A percentile compares a stretch with the other conserved stretches of the same genome.
phyloP scores from a whole-genome alignment of 2,113 vertebrate genomes.

The Onychorhynchus coronatus region DNA sequence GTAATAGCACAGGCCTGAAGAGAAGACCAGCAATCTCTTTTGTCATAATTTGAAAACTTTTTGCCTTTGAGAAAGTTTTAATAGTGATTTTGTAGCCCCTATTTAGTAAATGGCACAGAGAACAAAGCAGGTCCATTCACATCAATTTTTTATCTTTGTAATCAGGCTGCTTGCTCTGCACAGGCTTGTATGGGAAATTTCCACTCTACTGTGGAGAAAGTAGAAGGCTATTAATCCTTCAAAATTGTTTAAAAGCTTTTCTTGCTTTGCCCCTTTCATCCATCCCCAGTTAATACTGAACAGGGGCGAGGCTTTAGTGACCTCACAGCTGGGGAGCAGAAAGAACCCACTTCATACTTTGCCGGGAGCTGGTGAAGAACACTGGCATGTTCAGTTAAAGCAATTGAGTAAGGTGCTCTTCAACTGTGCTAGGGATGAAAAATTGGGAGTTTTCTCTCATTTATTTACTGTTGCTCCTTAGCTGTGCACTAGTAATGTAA shows the following conservation, averaged over 20 bases:
- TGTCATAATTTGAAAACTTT: slow-evolving; percentile 5
- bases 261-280: not conserved
- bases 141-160: not conserved
- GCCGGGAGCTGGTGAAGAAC: not conserved
- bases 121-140: not conserved
- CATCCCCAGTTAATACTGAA: not conserved
- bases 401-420: not conserved
- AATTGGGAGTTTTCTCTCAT: not conserved
- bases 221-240: not conserved
- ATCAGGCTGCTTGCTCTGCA: not conserved
- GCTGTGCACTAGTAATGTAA: not conserved
- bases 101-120: not conserved
- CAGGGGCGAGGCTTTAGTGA: not conserved
- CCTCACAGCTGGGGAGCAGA: not conserved
- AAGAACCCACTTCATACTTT: not conserved
- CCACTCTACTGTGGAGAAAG: not conserved
- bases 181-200: not conserved
- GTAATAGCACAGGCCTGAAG: not conserved
- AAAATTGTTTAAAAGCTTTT: not conserved
- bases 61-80: not conserved
- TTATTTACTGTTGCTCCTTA: not conserved
- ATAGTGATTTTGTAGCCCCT: not conserved
- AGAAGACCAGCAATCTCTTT: not conserved
- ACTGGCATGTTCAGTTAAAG: not conserved
- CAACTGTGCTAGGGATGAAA: not conserved